Evolutionary conservation across 2,113 vertebrate species (phyloP), one percentile per base, ranked within the genome.

Genomic region (Cebidichthys violaceus): DNA sequence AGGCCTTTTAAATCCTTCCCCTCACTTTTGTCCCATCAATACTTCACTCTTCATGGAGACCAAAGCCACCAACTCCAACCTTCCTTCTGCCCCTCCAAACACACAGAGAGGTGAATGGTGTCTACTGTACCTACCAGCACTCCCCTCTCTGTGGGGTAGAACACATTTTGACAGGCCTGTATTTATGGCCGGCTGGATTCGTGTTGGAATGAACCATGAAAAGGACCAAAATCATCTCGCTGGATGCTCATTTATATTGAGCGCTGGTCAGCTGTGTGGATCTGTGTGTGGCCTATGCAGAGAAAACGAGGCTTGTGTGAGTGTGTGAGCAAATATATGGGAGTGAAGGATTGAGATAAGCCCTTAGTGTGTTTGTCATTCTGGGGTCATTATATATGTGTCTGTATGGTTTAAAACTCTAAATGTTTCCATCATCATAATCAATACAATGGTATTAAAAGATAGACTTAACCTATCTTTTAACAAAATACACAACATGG

Each of bases 21-120:
- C 86, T 87, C 88, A 90, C 91, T 92, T 92, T 94, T 94, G 93
- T 95, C 89, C 90, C 89, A 90, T 94, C 93, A 94, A 92, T 90
- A 93, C 91, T 78, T 90, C 84, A 90, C 92, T 93, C 89, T 90
- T 91, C 87, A 87, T 71, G 66, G 75, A 93, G 94, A 93, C 91
- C 88, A 92, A 90, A 90, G 93, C 90, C 92, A 93, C 91, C 92
- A 92, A 90, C 66, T 89, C 73, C 85, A 86, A 87, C 84, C 81
- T 86, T 89, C 67, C 77, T 85, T 75, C 70, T 84, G 71, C 78
- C 85, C 81, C 81, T 85, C 77, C 83, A 87, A 88, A 90, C 91
- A 93, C 90, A 91, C 84, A 89, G 81, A 92, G 81, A 84, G 81
- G 92, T 94, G 93, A 95, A 94, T 94, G 86, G 88, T 82, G 90